Base-by-base conservation (phyloP, 2,797 vertebrate species). In the Mycteria americana region DNA sequence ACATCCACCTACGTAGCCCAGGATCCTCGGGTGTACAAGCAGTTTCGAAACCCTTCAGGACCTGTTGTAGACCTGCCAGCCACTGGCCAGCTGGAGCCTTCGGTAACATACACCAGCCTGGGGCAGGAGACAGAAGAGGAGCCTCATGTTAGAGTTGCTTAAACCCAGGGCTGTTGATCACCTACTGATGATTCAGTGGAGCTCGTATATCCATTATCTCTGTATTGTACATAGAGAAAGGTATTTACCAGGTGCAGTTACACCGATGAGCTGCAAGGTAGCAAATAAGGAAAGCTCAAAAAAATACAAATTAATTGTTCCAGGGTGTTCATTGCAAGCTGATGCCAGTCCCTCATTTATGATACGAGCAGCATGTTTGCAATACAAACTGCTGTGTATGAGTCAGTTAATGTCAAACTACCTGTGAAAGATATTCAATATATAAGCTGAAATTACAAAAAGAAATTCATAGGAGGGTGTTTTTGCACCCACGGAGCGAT, bases 11-110 rank as follows among this genome's bases (percentile, higher is more conserved):
- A 99, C 11, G 98, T 99, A 77, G 99, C 98, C 94, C 99, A 99
- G 96, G 99, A 99, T 96, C 99, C 99, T 11, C 98, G 99, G 2
- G 99, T 99, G 89, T 99, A 99, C 98, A 99, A 99, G 98, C 99
- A 99, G 97, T 99, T 99, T 88, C 99, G 99, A 91, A 99, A 99
- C 73, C 98, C 98, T 37, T 98, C 98, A 2, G 98, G 98, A 95
- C 98, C 97, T 13, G 96, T 98, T 31, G 95, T 97, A 46, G 98
- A 99, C 97, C 98, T 98, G 43, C 98, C 98, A 51, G 95, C 98
- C 41, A 92, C 97, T 1, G 95, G 98, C 60, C 98, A 98, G 78
- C 96, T 98, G 97, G 99, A 99, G 96, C 99, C 99, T 79, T 99
- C 99, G 0, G 99, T 99, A 92, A 99, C 99, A 46, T 99, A 99